Base-by-base conservation (phyloP, 2,113 vertebrate genomes). In the Chaetorhynchus papuensis region DNA sequence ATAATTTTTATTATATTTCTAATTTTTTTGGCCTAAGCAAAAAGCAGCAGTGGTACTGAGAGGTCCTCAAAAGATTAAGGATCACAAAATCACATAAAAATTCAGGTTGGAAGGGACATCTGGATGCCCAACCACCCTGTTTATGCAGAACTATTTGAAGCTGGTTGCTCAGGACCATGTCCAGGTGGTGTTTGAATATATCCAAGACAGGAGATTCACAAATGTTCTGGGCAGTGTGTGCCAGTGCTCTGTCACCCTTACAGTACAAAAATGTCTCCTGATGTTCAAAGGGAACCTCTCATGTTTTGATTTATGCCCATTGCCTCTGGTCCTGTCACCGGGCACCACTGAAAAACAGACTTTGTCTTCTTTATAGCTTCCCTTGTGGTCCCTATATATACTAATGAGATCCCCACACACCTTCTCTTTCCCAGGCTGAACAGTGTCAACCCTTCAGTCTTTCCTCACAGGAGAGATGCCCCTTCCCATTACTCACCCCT, bases 71-170 rank as follows among this genome's bases (percentile, higher is more conserved):
- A 81, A 60, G 33, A 61, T 66, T 47, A 79, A 75, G 10, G 35
- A 52, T 35, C 18, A 35, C 8, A 60, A 60, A 79, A 83, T 78
- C 18, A 33, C 2, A 2, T 33, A 42, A 14, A 0, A 7, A 16
- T 22, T 87, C 74, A 41, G 14, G 6, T 5, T 63, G 19, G 22
- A 92, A 68, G 6, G 27, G n/a, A 59, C 5, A 27, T 1, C 3
- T 1, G 0, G 13, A 37, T 7, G 9, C 64, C 23, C 49, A 77
- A 8, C 6, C 7, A n/a, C 7, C 2, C 31, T 33, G 19, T 27
- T 82, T 23, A 69, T 42, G 5, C 35, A 69, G 33, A 30, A 8
- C 6, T 3, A 6, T 35, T 26, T 72, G 50, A 69, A 74, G 13
- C 7, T 65, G 7, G 3, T 22, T 88, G 12, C 33, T 23, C 42